Conservation (phyloP, 2,888 invertebrate species). For the Yponomeuta cagnagella region DNA sequence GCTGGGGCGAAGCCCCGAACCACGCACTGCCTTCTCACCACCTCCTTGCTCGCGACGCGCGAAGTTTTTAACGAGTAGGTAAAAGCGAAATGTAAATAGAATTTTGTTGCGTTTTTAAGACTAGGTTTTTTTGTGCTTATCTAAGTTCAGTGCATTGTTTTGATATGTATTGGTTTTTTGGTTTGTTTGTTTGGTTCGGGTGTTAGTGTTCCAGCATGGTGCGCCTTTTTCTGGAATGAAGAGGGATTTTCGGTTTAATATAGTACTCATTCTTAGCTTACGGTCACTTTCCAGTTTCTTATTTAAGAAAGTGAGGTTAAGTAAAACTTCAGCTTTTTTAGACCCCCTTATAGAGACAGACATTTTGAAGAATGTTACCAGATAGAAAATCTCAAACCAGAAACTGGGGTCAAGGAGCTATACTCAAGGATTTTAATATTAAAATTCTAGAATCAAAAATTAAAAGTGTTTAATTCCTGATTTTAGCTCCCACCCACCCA, state of each 20-base stretch:
- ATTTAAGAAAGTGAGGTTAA: neutral
- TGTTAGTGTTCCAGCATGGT: conserved; percentile 48
- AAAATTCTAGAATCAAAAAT: too few relatives aligned
- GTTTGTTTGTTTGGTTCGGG: conserved; percentile 28
- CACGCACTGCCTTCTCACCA: conserved; percentile 11
- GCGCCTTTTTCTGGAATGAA: conserved; percentile 60
- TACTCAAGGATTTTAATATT: too few relatives aligned
- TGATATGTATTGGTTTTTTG: conserved; percentile 58
- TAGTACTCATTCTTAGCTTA: neutral
- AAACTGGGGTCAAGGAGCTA: too few relatives aligned
- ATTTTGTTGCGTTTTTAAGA: conserved; percentile 8
- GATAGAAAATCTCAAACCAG: too few relatives aligned
- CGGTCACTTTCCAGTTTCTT: neutral
- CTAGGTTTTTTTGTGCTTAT: conserved; percentile 19
- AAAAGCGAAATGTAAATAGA: neutral
- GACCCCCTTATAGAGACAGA: too few relatives aligned
- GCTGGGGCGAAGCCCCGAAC: conserved; percentile 42
- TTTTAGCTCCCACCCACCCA: too few relatives aligned
- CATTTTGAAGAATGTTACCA: too few relatives aligned
- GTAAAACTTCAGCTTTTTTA: too few relatives aligned
- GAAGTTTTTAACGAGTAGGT: neutral
- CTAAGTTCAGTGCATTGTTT: conserved; percentile 58
- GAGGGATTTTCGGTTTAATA: neutral
- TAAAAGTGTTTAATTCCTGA: too few relatives aligned
- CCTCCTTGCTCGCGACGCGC: conserved; percentile 7